Evolutionary conservation across 2,113 vertebrate species (phyloP).

Genomic region (Cyrtonyx montezumae): DNA sequence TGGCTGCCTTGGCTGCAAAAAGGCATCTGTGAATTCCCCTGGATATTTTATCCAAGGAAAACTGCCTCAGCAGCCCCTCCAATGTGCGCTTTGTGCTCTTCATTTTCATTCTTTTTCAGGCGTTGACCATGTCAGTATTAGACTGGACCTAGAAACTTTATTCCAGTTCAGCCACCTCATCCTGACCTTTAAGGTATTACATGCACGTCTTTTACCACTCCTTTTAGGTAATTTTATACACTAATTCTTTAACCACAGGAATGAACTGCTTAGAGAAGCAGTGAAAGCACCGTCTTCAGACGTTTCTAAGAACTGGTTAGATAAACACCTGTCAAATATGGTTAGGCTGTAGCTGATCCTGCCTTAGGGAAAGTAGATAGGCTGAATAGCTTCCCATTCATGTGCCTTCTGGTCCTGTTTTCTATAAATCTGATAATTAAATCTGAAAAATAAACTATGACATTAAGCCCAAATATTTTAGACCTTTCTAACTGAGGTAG

Average conservation of each 20-base stretch:
- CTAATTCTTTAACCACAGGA: conserved; percentile 43
- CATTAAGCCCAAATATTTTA: neutral
- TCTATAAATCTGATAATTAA: conserved; percentile 19
- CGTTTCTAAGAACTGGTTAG: conserved; percentile 41
- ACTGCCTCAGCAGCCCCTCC: neutral
- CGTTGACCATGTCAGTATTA: conserved; percentile 87
- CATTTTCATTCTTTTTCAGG: conserved; percentile 77
- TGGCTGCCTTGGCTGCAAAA: neutral
- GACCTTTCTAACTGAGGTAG: neutral
- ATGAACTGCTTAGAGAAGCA: conserved; percentile 54
- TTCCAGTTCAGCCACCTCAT: conserved; percentile 94
- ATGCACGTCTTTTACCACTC: neutral
- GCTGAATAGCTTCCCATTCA: neutral
- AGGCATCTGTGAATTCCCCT: neutral
- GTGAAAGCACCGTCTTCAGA: conserved; percentile 5
- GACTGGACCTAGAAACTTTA: conserved; percentile 85
- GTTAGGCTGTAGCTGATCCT: conserved; percentile 43
- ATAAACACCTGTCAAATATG: conserved; percentile 65
- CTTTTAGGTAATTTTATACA: conserved; percentile 20
- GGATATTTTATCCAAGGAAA: neutral
- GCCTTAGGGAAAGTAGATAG: conserved; percentile 27
- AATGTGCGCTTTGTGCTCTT: neutral
- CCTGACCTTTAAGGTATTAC: conserved; percentile 90
- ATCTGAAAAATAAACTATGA: neutral
- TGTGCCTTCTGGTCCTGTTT: conserved; percentile 19